Evolutionary conservation across 2,797 vertebrate genomes (phyloP).

Genomic region (Anguilla megastoma): DNA sequence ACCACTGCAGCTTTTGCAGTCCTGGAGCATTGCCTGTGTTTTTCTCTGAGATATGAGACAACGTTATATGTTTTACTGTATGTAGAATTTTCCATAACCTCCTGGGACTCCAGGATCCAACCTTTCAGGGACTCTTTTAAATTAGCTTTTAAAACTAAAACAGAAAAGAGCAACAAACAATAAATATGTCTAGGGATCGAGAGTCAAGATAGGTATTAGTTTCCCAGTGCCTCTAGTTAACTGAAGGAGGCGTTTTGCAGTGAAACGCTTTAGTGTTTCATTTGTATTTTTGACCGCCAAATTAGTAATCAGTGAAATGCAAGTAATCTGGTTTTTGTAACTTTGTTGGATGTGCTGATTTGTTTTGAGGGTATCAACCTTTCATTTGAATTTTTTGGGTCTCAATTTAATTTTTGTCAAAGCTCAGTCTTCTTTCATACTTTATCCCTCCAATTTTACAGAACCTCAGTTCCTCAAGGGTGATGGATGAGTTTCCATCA

Average conservation of each 20-base stretch:
- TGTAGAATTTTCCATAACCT: background rate
- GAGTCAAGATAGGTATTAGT: background rate
- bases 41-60: background rate
- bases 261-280: background rate
- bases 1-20: background rate
- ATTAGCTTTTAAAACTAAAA: constrained; percentile 8
- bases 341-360: background rate
- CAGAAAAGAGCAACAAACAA: background rate
- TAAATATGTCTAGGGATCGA: background rate
- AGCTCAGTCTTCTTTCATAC: background rate
- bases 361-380: background rate
- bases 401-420: background rate
- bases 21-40: background rate
- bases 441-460: background rate
- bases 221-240: background rate
- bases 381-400: background rate
- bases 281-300: background rate
- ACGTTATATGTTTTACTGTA: background rate
- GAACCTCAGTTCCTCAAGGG: background rate
- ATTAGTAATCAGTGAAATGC: background rate
- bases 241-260: background rate
- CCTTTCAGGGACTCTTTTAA: background rate
- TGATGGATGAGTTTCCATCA: background rate
- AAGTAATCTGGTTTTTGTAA: background rate
- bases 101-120: background rate